A percentile compares a stretch with the other conserved stretches of the same genome.
phyloP scores from a whole-genome alignment of 2,113 vertebrate genomes.

The Zosterops borbonicus region DNA sequence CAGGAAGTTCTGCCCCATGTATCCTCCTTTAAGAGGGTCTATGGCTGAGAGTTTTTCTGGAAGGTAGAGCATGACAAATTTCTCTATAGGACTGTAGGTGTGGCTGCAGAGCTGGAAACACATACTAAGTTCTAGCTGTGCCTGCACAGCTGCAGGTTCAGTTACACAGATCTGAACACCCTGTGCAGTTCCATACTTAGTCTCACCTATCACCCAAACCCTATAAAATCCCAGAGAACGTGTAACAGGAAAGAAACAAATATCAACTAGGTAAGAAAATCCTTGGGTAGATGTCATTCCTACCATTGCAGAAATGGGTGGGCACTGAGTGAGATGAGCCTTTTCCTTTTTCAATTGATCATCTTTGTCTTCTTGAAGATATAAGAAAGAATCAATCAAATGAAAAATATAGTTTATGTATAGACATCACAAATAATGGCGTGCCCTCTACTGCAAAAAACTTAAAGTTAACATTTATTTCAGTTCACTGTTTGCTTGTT shows the following conservation, averaged over 20 bases:
- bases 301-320: background rate
- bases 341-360: background rate
- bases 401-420: background rate
- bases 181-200: background rate
- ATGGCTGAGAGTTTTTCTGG: background rate
- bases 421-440: background rate
- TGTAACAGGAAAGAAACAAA: background rate
- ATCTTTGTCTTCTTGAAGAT: background rate
- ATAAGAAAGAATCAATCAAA: background rate
- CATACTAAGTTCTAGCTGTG: background rate
- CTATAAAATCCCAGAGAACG: background rate
- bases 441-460: background rate
- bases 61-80: background rate
- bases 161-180: background rate
- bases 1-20: background rate
- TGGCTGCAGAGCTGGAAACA: background rate
- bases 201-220: background rate
- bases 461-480: background rate
- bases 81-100: background rate
- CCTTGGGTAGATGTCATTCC: background rate
- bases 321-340: background rate
- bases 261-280: background rate
- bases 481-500: background rate
- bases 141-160: background rate
- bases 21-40: background rate